Base-by-base conservation (phyloP, 2,113 vertebrate species). In the Coptodon bakossiorum region DNA sequence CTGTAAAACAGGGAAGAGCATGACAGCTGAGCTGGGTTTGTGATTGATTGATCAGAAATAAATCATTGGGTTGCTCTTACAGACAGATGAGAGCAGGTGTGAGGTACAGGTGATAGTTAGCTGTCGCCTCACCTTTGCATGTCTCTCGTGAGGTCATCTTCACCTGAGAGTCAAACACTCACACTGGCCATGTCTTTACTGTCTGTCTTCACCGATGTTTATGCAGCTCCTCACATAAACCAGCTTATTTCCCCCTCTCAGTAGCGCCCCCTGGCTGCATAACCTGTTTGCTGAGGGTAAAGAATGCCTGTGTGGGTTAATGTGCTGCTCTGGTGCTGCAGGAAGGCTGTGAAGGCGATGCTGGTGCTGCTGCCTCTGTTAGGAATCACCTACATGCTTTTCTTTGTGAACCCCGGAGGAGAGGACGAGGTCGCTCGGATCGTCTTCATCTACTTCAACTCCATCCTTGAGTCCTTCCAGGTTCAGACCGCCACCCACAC, bases 361-460 rank as follows among this genome's bases (percentile, higher is more conserved):
- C 83, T 93, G 82, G 92, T 93, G 57, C 90, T 93, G 59, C 83
- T 93, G 63, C 92, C 90, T 19, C 85, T 93, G 63, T 11, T 93
- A 22, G 92, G 92, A 24, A 93, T 93, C 85, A 93, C 92, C 36
- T 93, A 93, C 87, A 89, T 93, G 92, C 10, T 93, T 48, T 93
- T 93, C 85, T 93, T 93, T 52, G 90, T 93, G 57, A 93, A 91
- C 79, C 90, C 92, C 9, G 90, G 89, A 19, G 90, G 90, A 88
- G 92, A 91, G 10, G 90, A 93, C 4, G 29, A 93, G 13, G 57
- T 93, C 1, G 84, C 90, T 43, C 92, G 90, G 80, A 91, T 93
- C 1, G 90, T 91, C 52, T 93, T 93, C 76, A 93, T 93, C 66
- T 93, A 93, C 89, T 93, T 93, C 19, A 93, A 93, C 87, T 91